These are phyloP conservation scores for Achatina immaculata DNA, from an alignment of 1,140 invertebrate genomes.

Conservation along the genomic window DNA sequence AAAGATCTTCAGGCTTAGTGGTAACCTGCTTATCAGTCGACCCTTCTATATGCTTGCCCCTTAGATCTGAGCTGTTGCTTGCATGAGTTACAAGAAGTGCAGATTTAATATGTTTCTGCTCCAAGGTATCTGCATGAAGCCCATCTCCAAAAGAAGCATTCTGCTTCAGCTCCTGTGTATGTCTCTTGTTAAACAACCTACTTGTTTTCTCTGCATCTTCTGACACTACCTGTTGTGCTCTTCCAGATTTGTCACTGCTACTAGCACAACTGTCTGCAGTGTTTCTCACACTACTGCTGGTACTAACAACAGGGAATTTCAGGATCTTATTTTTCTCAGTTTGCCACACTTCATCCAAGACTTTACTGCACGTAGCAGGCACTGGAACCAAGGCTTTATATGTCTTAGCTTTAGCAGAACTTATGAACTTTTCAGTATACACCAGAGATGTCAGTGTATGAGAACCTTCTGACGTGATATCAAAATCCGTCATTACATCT, in stretches of 20 bases:
- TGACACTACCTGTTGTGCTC: background rate
- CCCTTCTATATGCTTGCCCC: background rate
- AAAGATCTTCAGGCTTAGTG: too few relatives aligned
- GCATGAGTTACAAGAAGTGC: background rate
- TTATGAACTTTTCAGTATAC: background rate
- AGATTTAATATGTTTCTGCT: background rate
- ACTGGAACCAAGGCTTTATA: background rate
- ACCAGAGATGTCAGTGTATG: background rate
- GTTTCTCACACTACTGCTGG: too few relatives aligned
- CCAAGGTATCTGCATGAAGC: background rate
- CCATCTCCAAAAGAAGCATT: background rate
- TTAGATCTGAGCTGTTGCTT: background rate
- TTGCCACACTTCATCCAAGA: background rate
- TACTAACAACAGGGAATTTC: background rate
- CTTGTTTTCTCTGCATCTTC: background rate
- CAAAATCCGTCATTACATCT: background rate
- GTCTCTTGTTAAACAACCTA: background rate
- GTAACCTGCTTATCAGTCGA: too few relatives aligned
- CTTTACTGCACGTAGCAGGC: background rate
- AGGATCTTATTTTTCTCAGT: background rate
- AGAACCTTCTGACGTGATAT: background rate
- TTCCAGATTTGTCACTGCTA: background rate
- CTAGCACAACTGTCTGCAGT: background rate
- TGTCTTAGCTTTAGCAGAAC: background rate
- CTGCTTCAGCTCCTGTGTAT: background rate